These are phyloP conservation scores for Symphodus melops DNA, from an alignment of 2,113 vertebrate species.

Conservation along the genomic window DNA sequence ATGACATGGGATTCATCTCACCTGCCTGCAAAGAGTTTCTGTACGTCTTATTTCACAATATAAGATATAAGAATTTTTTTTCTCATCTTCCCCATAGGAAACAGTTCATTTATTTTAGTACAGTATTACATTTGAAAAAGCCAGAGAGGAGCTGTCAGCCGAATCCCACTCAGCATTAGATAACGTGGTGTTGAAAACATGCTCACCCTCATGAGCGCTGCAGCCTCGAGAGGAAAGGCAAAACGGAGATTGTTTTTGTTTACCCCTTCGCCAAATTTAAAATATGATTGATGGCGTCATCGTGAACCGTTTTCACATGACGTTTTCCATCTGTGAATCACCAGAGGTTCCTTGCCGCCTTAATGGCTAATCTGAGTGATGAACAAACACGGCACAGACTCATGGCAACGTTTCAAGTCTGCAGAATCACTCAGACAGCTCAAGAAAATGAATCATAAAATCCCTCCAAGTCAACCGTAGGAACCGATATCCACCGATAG, in stretches of 20 bases:
- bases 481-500: slow-evolving; percentile 45
- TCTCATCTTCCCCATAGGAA: neutral
- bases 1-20: no score
- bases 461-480: slow-evolving; percentile 28
- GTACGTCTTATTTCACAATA: no score
- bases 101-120: neutral
- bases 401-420: slow-evolving; percentile 42
- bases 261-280: slow-evolving; percentile 25
- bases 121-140: slow-evolving; percentile 1
- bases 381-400: slow-evolving; percentile 54
- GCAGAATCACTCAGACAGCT: slow-evolving; percentile 37
- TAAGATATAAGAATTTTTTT: no score
- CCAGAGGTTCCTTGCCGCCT: slow-evolving; percentile 38
- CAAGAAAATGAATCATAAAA: slow-evolving; percentile 36
- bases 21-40: no score
- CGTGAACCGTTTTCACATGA: slow-evolving; percentile 7
- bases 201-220: slow-evolving; percentile 6
- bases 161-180: slow-evolving; percentile 31
- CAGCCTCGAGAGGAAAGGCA: slow-evolving; percentile 19
- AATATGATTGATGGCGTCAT: slow-evolving; percentile 46
- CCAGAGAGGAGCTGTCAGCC: neutral
- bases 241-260: slow-evolving; percentile 49
- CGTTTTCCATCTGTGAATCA: slow-evolving; percentile 44
- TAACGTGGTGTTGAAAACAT: slow-evolving; percentile 37
- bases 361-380: slow-evolving; percentile 39